Base-by-base conservation (phyloP, 2,797 vertebrate genomes). In the Pithecia hirsuta region DNA sequence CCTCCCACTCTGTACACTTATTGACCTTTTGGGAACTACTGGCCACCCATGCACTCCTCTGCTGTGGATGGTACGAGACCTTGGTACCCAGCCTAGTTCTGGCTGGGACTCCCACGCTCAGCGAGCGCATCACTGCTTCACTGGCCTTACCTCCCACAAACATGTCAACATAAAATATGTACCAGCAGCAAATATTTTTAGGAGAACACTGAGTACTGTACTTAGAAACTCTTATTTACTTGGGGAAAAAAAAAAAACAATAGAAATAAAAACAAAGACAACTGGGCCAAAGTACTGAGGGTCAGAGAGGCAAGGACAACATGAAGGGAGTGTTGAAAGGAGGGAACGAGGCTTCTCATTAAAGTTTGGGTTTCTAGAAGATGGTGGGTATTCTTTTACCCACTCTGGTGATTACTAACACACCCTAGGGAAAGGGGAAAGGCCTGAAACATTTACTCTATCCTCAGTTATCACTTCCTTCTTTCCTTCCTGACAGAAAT, bases 161-260 rank as follows among this genome's bases (percentile, higher is more conserved):
- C 28, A 4, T 30, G 39, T 64, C 52, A 61, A 87, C 95, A 57
- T 52, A 84, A 20, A 87, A 78, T 96, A 88, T 88, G 28, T 86
- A 52, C 87, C 48, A 52, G 92, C 74, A 96, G 93, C 84, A 89
- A 91, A 50, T 72, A 83, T 74, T 96, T 98, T 97, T 90, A 97
- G 92, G 89, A 97, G 96, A 92, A 98, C 96, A 80, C 48, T 33
- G 76, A 96, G 75, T 83, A 55, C 79, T 96, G 5, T 19, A 55
- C 48, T 24, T 67, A 70, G 93, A 57, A 97, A 96, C n/a, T 22
- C 88, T 92, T 57, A 67, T 76, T 97, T 93, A 79, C 46, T 89
- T 74, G 72, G 85, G 81, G 87, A 44, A 86, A 84, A 89, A 96
- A 44, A 93, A 44, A 84, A 87, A 96, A 36, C 15, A 95, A 84